Evolutionary conservation across 2,113 vertebrate species (phyloP).

Genomic region (Hippocampus mohnikei): DNA sequence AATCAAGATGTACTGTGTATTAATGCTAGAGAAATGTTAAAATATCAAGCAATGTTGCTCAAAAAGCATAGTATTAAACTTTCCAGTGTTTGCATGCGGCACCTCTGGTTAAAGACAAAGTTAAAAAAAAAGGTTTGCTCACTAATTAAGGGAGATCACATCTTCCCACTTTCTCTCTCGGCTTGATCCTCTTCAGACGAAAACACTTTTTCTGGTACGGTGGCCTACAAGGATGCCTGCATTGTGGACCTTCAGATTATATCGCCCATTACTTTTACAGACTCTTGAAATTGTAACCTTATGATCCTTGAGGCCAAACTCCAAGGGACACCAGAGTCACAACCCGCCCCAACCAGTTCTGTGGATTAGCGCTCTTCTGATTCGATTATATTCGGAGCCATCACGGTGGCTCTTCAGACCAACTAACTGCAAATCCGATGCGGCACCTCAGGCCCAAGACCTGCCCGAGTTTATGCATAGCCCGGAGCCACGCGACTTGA

Average conservation of each 20-base stretch:
- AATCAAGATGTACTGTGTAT: background rate
- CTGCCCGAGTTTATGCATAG: slow-evolving; percentile 69
- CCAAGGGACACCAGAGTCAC: slow-evolving; percentile 75
- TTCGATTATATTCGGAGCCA: slow-evolving; percentile 52
- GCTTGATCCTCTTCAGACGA: slow-evolving; percentile 32
- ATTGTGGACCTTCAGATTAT: slow-evolving; percentile 47
- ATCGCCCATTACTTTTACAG: slow-evolving; percentile 59
- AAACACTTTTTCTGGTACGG: slow-evolving; percentile 34
- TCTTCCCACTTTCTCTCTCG: slow-evolving; percentile 9
- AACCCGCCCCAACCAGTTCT: slow-evolving; percentile 70
- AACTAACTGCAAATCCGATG: slow-evolving; percentile 64
- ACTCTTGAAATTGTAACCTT: slow-evolving; percentile 69
- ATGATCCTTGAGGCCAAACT: slow-evolving; percentile 71
- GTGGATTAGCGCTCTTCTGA: slow-evolving; percentile 66
- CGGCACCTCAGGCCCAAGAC: slow-evolving; percentile 68
- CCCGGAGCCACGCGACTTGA: slow-evolving; percentile 50
- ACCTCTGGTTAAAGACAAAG: background rate
- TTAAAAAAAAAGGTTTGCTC: background rate
- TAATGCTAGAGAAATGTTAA: background rate
- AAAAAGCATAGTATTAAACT: background rate
- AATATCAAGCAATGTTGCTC: background rate
- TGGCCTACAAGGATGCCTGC: slow-evolving; percentile 30
- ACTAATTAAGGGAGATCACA: background rate
- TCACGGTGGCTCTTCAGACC: slow-evolving; percentile 52
- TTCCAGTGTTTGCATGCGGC: background rate